phyloP scores from a whole-genome alignment of 2,797 vertebrate species.

The Falco concolor region DNA sequence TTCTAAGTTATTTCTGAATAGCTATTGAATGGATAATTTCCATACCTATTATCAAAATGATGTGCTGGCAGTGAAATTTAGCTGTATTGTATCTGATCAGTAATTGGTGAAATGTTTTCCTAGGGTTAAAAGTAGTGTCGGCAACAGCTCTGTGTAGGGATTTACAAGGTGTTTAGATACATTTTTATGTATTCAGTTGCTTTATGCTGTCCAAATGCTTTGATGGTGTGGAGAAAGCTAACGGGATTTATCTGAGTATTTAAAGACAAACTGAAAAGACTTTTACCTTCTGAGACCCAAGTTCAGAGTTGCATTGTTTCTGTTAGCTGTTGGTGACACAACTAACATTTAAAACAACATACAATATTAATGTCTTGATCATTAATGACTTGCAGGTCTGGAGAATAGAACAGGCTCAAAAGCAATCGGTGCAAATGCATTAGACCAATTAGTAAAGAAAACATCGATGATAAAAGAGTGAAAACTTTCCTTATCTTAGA shows the following conservation, averaged over 20 bases:
- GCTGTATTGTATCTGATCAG: constrained; percentile 74
- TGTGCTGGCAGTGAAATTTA: constrained; percentile 72
- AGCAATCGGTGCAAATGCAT: not conserved
- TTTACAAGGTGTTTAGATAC: constrained; percentile 70
- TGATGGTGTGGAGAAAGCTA: constrained; percentile 49
- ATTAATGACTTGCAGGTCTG: not conserved
- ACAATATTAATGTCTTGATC: not conserved
- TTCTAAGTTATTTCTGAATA: constrained; percentile 75
- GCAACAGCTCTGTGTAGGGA: constrained; percentile 63
- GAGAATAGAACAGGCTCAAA: not conserved
- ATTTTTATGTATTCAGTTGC: constrained; percentile 67
- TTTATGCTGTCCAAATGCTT: constrained; percentile 68
- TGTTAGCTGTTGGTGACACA: not conserved
- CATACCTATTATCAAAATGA: constrained; percentile 75
- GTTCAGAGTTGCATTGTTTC: constrained; percentile 7
- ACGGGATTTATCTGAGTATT: constrained; percentile 60
- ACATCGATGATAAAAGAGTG: not conserved
- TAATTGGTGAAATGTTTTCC: constrained; percentile 75
- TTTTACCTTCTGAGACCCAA: constrained; percentile 53
- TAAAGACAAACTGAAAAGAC: constrained; percentile 53
- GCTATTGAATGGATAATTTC: constrained; percentile 77
- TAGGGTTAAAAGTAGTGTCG: constrained; percentile 65
- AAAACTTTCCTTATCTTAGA: not conserved
- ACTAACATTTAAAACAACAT: not conserved
- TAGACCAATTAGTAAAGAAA: not conserved